Conservation (phyloP, 2,797 vertebrate species). For the Allobates femoralis region DNA sequence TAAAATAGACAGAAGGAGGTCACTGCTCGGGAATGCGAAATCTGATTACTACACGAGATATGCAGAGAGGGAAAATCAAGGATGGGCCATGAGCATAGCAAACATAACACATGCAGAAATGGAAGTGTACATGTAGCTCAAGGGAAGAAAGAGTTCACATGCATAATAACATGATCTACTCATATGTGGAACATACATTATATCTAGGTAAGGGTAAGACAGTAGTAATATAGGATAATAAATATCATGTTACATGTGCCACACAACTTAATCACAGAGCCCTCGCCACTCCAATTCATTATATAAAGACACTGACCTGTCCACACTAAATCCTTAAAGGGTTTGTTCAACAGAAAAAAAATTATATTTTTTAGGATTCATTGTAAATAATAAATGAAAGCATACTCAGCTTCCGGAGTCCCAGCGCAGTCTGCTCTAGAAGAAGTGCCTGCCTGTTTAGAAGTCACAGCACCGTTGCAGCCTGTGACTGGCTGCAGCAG, state of each 20-base stretch:
- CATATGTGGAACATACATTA: background rate
- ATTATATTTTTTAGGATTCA: no score
- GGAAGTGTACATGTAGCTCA: background rate
- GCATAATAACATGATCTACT: background rate
- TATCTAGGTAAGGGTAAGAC: background rate
- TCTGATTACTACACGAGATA: constrained; percentile 12
- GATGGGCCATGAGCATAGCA: background rate
- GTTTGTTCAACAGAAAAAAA: no score
- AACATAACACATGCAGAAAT: background rate
- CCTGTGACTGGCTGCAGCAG: no score
- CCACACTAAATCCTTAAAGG: no score
- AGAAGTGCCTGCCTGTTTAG: no score
- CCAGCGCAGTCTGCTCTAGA: no score
- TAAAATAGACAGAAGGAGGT: constrained; percentile 43
- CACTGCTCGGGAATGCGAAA: constrained; percentile 16
- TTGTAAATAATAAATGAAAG: no score
- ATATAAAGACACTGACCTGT: no score
- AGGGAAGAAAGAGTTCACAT: background rate
- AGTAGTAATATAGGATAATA: background rate
- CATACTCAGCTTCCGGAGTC: no score
- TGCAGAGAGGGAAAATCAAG: background rate
- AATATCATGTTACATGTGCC: background rate
- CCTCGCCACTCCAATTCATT: no score
- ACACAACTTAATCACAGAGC: background rate
- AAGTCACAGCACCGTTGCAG: no score